Base-by-base conservation (phyloP, 2,888 invertebrate genomes). In the Asteroscopus sphinx region DNA sequence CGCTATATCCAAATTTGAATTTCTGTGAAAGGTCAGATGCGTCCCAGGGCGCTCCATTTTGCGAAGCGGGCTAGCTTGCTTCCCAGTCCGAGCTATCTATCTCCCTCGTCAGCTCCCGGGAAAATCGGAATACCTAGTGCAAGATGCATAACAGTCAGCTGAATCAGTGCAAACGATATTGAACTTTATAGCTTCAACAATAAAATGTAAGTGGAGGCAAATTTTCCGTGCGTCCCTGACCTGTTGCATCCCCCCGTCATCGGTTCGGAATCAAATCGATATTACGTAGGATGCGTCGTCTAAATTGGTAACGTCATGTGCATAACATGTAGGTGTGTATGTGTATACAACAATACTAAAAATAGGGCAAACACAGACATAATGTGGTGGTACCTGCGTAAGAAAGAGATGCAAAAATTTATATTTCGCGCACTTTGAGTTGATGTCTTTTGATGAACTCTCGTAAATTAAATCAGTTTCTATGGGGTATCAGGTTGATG, bases 21-120 rank as follows among this genome's bases (percentile, higher is more conserved):
- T 76, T 73, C 61, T 60, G 57, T 62, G 57, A 83, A 84, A 86
- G 86, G 85, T 86, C 82, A 81, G 73, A 81, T 85, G 81, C 82
- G 80, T 77, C 73, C 68, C 64, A 48, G 71, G 61, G 71, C 59
- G 73, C 73, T 66, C 71, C 81, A 80, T 85, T 83, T 83, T 82
- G 73, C 76, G 77, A 66, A 59, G 68, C 79, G 75, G 12, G 67
- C 79, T 77, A 77, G 79, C 75, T 77, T 55, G 58, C 65, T 53
- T 67, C 63, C 70, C 79, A 55, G 68, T 72, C 68, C 59, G 74
- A 86, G 83, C 88, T 87, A 83, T 82, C 91, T 79, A 74, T 91
- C 91, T 82, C 89, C 74, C 77, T 91, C 87, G 77, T 73, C 80
- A 85, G 76, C 75, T 70, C 82, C 91, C 90, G 89, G 90, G 89